These are phyloP conservation scores for Characodon lateralis DNA, from an alignment of 2,797 vertebrate genomes.

Conservation along the genomic window DNA sequence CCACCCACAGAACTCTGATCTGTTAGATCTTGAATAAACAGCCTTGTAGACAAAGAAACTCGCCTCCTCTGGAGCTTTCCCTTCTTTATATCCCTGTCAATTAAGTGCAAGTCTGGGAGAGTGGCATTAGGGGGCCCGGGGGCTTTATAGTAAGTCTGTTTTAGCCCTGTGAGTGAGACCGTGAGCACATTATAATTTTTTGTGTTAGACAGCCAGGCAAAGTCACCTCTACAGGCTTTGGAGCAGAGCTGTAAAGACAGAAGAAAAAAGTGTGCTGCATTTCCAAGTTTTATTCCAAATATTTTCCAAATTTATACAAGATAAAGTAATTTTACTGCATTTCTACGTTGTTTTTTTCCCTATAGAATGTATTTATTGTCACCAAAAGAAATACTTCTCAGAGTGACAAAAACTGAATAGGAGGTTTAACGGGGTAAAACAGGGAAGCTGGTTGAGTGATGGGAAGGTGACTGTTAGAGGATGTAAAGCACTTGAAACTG, in stretches of 20 bases:
- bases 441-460: too few species aligned
- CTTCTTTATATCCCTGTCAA: slow-evolving; percentile 69
- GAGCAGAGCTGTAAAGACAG: slow-evolving; percentile 16
- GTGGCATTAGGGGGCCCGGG: slow-evolving; percentile 50
- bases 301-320: background rate
- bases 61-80: slow-evolving; percentile 30
- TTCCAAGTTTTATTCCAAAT: background rate
- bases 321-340: background rate
- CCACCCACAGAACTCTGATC: slow-evolving; percentile 49
- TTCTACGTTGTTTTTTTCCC: background rate
- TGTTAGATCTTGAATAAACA: slow-evolving; percentile 67
- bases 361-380: background rate
- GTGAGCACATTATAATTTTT: slow-evolving; percentile 59
- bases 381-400: too few species aligned
- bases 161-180: slow-evolving; percentile 49
- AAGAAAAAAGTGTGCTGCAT: slow-evolving; percentile 3
- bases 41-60: slow-evolving; percentile 68
- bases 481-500: too few species aligned
- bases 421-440: too few species aligned
- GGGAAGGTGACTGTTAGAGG: too few species aligned
- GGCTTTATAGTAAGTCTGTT: slow-evolving; percentile 39
- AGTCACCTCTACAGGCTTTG: slow-evolving; percentile 52
- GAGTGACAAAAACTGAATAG: too few species aligned
- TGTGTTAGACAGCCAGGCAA: slow-evolving; percentile 53
- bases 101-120: slow-evolving; percentile 57